Conservation (phyloP, 2,797 vertebrate species). For the Bufotes viridis region DNA sequence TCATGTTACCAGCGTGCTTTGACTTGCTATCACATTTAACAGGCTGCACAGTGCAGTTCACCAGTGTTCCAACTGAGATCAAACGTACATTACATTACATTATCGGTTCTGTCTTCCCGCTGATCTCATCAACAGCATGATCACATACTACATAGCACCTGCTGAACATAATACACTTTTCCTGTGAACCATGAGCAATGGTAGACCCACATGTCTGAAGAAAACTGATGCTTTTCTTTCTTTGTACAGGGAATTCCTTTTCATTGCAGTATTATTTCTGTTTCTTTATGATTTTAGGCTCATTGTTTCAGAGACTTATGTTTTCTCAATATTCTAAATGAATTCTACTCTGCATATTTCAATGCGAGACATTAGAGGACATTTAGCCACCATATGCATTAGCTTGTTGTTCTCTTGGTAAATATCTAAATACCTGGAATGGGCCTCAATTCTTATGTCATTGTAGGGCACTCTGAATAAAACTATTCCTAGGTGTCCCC, state of each 20-base stretch:
- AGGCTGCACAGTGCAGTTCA: conserved; percentile 67
- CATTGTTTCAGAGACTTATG: neutral
- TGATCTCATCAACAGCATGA: conserved; percentile 9
- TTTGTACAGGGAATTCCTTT: neutral
- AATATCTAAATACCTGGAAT: too few species aligned
- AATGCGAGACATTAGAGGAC: neutral
- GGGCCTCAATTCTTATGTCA: too few species aligned
- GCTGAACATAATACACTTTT: neutral
- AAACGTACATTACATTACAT: conserved; percentile 25
- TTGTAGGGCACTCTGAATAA: too few species aligned
- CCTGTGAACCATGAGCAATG: neutral
- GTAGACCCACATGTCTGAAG: neutral
- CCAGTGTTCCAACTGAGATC: conserved; percentile 23
- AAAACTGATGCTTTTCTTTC: neutral
- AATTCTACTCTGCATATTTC: too few species aligned
- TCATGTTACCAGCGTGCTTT: conserved; percentile 75
- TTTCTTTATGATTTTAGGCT: neutral
- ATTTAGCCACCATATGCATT: neutral
- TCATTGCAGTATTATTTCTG: neutral
- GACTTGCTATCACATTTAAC: conserved; percentile 69
- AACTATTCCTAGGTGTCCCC: too few species aligned
- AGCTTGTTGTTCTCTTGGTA: neutral
- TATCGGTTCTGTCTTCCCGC: neutral
- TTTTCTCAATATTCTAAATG: neutral
- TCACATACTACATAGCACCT: neutral